Evolutionary conservation across 2,797 vertebrate species (phyloP).

Genomic region (Aselliscus stoliczkanus): DNA sequence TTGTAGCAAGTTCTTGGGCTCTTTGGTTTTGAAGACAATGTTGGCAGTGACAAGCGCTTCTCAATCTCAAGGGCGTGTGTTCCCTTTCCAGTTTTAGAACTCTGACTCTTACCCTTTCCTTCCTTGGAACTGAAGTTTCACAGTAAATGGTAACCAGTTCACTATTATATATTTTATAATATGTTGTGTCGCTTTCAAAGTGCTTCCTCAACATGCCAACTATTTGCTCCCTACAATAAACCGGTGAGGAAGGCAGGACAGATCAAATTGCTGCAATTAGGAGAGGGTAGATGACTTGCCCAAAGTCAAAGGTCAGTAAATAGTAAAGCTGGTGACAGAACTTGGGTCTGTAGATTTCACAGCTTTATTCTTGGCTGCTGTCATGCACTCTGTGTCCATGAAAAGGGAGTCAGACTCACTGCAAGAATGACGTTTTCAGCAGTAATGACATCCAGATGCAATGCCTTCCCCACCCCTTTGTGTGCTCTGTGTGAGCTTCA

Average conservation of each 20-base stretch:
- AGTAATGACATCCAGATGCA: not conserved
- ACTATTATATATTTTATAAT: not conserved
- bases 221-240: not conserved
- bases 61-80: not conserved
- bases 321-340: not conserved
- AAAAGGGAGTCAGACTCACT: not conserved
- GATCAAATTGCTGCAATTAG: not conserved
- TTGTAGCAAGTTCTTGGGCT: not conserved
- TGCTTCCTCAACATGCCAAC: not conserved
- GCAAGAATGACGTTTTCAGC: not conserved
- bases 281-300: not conserved
- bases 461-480: not conserved
- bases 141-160: not conserved
- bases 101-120: conserved; percentile 18
- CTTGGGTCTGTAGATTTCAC: not conserved
- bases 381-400: not conserved
- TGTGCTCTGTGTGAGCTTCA: not conserved
- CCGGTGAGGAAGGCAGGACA: not conserved
- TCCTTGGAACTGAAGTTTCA: not conserved
- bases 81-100: conserved; percentile 8
- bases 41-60: not conserved
- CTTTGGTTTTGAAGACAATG: conserved; percentile 18
- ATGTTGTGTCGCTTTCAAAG: not conserved
- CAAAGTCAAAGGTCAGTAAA: not conserved
- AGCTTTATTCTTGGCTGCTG: not conserved